Percentiles rank a stretch among this genome's conserved stretches.
Evolutionary conservation across 2,888 invertebrate genomes (phyloP).

Genomic region (Tigriopus californicus): DNA sequence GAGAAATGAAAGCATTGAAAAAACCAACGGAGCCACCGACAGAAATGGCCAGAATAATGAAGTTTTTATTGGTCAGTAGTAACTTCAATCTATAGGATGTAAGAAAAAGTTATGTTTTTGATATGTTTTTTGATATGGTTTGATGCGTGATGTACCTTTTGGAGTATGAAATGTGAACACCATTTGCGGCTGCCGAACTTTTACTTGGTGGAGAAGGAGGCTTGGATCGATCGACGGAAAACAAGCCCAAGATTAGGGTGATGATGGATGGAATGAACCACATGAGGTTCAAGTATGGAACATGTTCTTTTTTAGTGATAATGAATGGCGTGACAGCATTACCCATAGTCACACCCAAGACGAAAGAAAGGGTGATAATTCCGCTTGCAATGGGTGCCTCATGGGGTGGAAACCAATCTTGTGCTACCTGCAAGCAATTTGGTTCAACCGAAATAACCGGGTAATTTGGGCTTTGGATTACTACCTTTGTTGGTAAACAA

Average conservation of each 20-base stretch:
- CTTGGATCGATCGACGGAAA: background rate
- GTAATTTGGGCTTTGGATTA: too few species aligned
- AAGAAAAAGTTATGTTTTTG: background rate
- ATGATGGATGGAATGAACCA: slow-evolving; percentile 1
- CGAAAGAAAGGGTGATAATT: background rate
- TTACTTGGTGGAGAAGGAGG: background rate
- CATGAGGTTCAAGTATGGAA: background rate
- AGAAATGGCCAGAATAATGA: background rate
- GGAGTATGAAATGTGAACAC: too few species aligned
- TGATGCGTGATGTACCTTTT: too few species aligned
- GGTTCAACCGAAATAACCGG: background rate
- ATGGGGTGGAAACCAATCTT: background rate
- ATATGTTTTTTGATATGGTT: too few species aligned
- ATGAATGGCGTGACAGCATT: background rate
- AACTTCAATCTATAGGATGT: background rate
- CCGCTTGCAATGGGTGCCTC: background rate
- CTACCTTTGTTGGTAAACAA: slow-evolving; percentile 8
- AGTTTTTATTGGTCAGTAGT: background rate
- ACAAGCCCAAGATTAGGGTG: background rate
- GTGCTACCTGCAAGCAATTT: background rate
- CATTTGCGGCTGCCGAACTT: background rate
- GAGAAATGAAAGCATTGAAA: slow-evolving; percentile 1
- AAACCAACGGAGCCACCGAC: slow-evolving; percentile 2
- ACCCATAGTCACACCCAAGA: background rate
- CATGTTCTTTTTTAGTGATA: background rate